Evolutionary conservation across 2,888 invertebrate genomes (phyloP), one percentile per base, ranked within the genome.

Genomic region (Bombylius discolor): DNA sequence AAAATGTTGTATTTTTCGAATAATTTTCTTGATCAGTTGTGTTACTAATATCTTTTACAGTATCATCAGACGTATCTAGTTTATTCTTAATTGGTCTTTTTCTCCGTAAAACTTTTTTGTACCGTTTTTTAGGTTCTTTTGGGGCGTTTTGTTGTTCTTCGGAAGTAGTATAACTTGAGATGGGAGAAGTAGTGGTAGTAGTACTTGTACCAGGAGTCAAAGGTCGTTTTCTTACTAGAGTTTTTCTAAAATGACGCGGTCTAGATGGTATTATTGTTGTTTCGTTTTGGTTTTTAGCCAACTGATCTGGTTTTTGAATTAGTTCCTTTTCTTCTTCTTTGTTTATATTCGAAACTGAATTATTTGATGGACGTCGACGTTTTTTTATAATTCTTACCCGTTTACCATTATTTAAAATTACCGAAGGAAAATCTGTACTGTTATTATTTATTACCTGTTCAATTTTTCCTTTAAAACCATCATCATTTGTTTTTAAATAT

Each of bases 401-500:
- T 33, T 53, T 55, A 31, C 55, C 51, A 14, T 55, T 55, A 13
- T 50, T 47, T 23, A 32, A 4, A 8, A 5, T 52, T 13, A 5
- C 9, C 5, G 32, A 5, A 44, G 13, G 8, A 11, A 3, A 8
- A 42, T 42, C 11, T 11, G 8, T 23, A 5, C n/a, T 11, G 5
- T 23, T 11, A 6, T 12, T 23, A 23, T 23, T 23, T 23, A 23
- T 23, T 23, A 36, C 13, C 36, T 6, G 49, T 50, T 36, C 44
- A 23, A 31, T 45, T 47, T 53, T 47, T 50, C 57, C 58, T 59
- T 59, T 63, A 65, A 62, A 60, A 60, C 52, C 59, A n/a, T 55
- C 39, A 46, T 31, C 50, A 45, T 14, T 34, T 49, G n/a, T 50
- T 39, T 45, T 46, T 33, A 31, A 46, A 46, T 23, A 23, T 23